phyloP scores from a whole-genome alignment of 2,797 vertebrate species.

The Gallinago solitaria region DNA sequence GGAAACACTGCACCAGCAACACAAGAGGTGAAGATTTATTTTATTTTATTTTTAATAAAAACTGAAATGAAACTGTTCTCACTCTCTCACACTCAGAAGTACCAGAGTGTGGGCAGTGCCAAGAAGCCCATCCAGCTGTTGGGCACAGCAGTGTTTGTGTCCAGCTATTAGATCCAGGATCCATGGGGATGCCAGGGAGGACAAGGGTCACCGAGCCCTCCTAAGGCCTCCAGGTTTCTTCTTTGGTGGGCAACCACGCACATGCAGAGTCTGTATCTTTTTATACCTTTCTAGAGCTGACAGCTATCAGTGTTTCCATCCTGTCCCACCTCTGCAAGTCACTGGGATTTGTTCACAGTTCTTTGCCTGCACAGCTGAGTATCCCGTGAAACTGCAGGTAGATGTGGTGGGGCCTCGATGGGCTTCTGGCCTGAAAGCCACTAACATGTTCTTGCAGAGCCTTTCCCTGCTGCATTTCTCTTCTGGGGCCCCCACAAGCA shows the following conservation, averaged over 20 bases:
- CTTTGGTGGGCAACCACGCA: background rate
- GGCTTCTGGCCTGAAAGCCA: background rate
- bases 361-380: background rate
- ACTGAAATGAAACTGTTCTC: background rate
- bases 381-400: background rate
- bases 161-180: background rate
- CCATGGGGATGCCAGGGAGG: background rate
- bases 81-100: background rate
- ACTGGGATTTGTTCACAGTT: background rate
- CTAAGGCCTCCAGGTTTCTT: background rate
- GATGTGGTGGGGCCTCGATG: fast-evolving
- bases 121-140: background rate
- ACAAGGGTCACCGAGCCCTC: background rate
- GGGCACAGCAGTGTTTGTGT: background rate
- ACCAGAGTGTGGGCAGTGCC: background rate
- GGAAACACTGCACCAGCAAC: background rate
- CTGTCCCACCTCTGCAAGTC: background rate
- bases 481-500: background rate
- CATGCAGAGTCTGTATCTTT: background rate
- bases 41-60: background rate
- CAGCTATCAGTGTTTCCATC: too few species aligned
- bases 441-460: background rate
- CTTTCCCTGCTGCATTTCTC: background rate
- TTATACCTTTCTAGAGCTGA: background rate
- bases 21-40: background rate